Evolutionary conservation across 2,888 invertebrate species (phyloP).

Genomic region (Nematopogon swammerdamellus): DNA sequence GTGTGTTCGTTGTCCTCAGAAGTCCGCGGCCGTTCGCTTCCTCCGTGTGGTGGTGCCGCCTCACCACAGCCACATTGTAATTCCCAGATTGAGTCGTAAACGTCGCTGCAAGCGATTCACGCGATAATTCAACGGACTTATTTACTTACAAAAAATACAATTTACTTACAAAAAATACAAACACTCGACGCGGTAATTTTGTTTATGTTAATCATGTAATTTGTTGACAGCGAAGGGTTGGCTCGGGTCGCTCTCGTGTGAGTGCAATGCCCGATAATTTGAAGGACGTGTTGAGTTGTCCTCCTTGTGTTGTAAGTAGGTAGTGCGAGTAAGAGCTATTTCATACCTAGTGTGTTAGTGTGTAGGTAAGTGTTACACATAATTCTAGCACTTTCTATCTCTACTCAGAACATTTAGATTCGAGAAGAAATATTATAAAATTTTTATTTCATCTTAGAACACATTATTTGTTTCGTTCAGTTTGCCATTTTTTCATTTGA

Average conservation of each 20-base stretch:
- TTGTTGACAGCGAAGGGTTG: background rate
- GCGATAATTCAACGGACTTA: background rate
- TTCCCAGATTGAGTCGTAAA: constrained; percentile 52
- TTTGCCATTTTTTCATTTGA: no score
- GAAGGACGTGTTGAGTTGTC: background rate
- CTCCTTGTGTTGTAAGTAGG: no score
- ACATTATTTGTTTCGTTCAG: no score
- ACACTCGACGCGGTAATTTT: constrained; percentile 7
- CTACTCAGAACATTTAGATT: no score
- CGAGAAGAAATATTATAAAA: no score
- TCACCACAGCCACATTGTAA: background rate
- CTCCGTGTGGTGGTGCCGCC: background rate
- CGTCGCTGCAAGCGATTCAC: constrained; percentile 35
- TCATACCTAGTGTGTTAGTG: no score
- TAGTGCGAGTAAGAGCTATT: no score
- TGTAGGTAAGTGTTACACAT: no score
- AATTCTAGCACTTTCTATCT: no score
- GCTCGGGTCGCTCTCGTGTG: background rate
- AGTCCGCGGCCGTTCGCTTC: background rate
- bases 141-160: background rate
- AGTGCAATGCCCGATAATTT: background rate
- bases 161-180: constrained; percentile 9
- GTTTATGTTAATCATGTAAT: constrained; percentile 1
- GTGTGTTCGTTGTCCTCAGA: background rate
- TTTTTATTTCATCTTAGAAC: no score